Evolutionary conservation across 1,140 invertebrate species (phyloP), one percentile per base, ranked within the genome.

Genomic region (Laodelphax striatellus): DNA sequence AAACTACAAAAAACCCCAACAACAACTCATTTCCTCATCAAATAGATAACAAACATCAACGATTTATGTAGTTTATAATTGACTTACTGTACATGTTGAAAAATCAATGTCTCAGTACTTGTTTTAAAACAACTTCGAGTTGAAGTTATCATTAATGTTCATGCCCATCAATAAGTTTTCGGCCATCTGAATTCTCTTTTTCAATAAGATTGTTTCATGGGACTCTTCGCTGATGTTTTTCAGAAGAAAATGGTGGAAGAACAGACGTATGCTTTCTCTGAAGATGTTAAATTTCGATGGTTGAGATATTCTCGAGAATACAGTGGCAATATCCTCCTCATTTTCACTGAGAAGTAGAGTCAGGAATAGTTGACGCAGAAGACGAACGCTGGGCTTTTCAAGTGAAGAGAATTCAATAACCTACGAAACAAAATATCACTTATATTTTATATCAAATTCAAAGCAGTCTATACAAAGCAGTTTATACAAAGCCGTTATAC

Each of bases 401-500:
- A 92, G 75, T 68, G 91, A 86, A 0, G 83, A 81, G 73, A 92
- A 89, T 66, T 90, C 75, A n/a, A 93, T 78, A 22, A 87, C 80
- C 86, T 90, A 71, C 43, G 64, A 68, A 65, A 8, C 44, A 54
- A 64, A 42, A 28, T 53, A 52, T 28, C 54, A 53, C n/a, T n/a
- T n/a, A n/a, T n/a, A n/a, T 44, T 44, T 44, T n/a, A 14, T 9
- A n/a, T n/a, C 14, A 44, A 44, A 44, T 9, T 44, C 14, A 2
- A n/a, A 44, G 9, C 9, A 44, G 17, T n/a, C 43, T 9, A 44
- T 14, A n/a, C 5, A n/a, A n/a, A n/a, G n/a, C n/a, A n/a, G n/a
- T n/a, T n/a, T n/a, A n/a, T n/a, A n/a, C n/a, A n/a, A n/a, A n/a
- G n/a, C n/a, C n/a, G n/a, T n/a, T n/a, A n/a, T n/a, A n/a, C n/a